phyloP scores from a whole-genome alignment of 2,797 vertebrate genomes.

The Nannoperca australis region DNA sequence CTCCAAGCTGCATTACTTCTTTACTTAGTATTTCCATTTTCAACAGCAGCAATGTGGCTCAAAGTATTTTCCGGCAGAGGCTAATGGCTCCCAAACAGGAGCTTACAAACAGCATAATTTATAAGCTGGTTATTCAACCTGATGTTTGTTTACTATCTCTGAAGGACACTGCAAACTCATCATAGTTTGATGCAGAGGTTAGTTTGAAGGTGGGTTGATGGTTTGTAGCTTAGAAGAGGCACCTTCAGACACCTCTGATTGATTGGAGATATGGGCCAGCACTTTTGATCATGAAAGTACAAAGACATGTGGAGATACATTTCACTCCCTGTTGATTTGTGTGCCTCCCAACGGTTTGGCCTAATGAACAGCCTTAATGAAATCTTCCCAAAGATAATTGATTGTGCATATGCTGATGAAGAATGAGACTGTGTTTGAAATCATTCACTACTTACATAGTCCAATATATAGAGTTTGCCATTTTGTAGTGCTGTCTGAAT shows the following conservation, averaged over 20 bases:
- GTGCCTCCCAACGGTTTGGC: neutral
- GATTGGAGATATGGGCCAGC: neutral
- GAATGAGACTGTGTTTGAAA: too few relatives aligned
- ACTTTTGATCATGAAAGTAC: neutral
- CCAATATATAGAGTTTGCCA: too few relatives aligned
- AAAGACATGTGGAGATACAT: neutral
- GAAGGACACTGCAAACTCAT: slow-evolving; percentile 35
- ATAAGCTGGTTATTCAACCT: slow-evolving; percentile 32
- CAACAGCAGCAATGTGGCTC: slow-evolving; percentile 43
- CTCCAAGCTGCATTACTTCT: slow-evolving; percentile 42
- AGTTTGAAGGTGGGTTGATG: neutral
- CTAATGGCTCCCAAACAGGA: slow-evolving; percentile 16
- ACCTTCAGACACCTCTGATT: neutral
- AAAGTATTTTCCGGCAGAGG: slow-evolving; percentile 45
- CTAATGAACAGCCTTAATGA: neutral
- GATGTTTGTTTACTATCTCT: slow-evolving; percentile 26
- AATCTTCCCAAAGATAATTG: neutral
- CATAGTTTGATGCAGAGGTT: neutral
- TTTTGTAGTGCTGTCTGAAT: too few relatives aligned
- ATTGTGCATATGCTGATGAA: neutral
- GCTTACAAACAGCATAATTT: slow-evolving; percentile 36
- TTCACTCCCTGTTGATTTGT: neutral
- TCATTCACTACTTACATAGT: too few relatives aligned
- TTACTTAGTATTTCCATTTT: slow-evolving; percentile 30
- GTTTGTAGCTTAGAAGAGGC: neutral